These are phyloP conservation scores for Zeuzera pyrina DNA, from an alignment of 2,888 invertebrate species.

Conservation along the genomic window DNA sequence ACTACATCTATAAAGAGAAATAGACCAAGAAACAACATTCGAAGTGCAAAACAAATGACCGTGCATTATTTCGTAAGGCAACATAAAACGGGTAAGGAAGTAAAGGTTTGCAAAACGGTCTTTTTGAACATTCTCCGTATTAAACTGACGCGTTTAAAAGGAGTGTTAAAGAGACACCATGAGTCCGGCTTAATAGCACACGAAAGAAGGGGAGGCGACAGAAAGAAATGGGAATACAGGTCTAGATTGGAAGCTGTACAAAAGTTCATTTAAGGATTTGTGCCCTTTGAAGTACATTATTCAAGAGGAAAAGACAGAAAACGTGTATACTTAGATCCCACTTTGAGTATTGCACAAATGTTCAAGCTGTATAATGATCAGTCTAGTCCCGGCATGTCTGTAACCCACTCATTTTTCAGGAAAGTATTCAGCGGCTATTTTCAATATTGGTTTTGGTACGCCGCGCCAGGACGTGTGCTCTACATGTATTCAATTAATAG, in stretches of 20 bases:
- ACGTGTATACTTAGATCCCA: constrained; percentile 4
- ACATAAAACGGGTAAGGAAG: no score
- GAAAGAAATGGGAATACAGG: constrained; percentile 12
- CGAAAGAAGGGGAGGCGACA: constrained; percentile 15
- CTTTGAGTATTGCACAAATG: constrained; percentile 5
- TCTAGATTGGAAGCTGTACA: constrained; percentile 16
- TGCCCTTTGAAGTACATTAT: constrained; percentile 16
- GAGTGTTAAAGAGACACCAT: neutral
- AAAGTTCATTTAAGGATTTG: constrained; percentile 15
- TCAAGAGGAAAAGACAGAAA: constrained; percentile 12
- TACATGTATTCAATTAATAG: constrained; percentile 13
- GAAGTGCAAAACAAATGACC: no score
- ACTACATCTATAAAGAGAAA: no score
- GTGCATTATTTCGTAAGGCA: no score
- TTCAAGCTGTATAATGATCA: constrained; percentile 9
- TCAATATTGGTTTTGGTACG: constrained; percentile 18
- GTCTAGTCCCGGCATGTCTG: constrained; percentile 9
- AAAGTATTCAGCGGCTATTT: constrained; percentile 13
- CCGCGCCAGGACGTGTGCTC: constrained; percentile 16
- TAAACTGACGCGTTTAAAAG: neutral
- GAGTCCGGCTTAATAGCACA: constrained; percentile 1
- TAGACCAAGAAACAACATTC: no score
- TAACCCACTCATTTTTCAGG: constrained; percentile 14
- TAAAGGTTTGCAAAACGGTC: no score
- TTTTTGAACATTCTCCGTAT: no score